Percentiles rank a stretch among this genome's conserved stretches.
Conservation (phyloP, 1,140 invertebrate species). For the Helicorthomorpha holstii region DNA sequence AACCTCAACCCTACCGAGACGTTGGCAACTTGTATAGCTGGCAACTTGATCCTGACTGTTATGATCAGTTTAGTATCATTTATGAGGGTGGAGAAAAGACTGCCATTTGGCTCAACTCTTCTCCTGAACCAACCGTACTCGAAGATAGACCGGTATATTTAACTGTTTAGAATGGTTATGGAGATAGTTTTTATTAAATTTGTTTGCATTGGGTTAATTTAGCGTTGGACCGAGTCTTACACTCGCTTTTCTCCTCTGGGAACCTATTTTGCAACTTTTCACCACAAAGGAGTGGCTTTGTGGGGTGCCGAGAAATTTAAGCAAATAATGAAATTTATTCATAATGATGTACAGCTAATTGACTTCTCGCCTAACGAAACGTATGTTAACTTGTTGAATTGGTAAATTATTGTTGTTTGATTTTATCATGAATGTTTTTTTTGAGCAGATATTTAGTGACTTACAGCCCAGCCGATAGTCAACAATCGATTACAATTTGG, state of each 20-base stretch:
- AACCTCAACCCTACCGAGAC: conserved; percentile 62
- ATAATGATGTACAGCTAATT: conserved; percentile 80
- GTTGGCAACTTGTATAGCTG: conserved; percentile 72
- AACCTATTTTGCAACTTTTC: conserved; percentile 90
- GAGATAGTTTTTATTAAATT: conserved; percentile 4
- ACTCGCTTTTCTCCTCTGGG: conserved; percentile 94
- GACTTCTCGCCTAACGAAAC: conserved; percentile 97
- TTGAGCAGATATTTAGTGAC: conserved; percentile 63
- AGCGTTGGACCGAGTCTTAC: conserved; percentile 89
- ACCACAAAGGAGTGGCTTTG: conserved; percentile 81
- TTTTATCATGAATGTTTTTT: too few species aligned
- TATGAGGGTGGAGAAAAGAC: conserved; percentile 58
- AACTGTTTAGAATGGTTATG: not conserved
- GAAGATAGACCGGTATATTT: conserved; percentile 61
- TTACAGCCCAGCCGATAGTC: conserved; percentile 51
- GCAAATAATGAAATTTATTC: conserved; percentile 79
- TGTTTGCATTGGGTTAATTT: conserved; percentile 15
- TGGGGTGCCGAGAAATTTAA: conserved; percentile 91
- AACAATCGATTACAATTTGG: conserved; percentile 69
- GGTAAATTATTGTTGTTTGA: too few species aligned
- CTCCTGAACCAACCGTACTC: conserved; percentile 64
- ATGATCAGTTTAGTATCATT: conserved; percentile 88
- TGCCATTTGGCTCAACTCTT: conserved; percentile 74
- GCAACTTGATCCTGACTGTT: conserved; percentile 78
- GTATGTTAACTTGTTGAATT: too few species aligned